Percentiles rank a stretch among this genome's conserved stretches.
Evolutionary conservation across 2,113 vertebrate genomes (phyloP).

Genomic region (Plectropomus leopardus): DNA sequence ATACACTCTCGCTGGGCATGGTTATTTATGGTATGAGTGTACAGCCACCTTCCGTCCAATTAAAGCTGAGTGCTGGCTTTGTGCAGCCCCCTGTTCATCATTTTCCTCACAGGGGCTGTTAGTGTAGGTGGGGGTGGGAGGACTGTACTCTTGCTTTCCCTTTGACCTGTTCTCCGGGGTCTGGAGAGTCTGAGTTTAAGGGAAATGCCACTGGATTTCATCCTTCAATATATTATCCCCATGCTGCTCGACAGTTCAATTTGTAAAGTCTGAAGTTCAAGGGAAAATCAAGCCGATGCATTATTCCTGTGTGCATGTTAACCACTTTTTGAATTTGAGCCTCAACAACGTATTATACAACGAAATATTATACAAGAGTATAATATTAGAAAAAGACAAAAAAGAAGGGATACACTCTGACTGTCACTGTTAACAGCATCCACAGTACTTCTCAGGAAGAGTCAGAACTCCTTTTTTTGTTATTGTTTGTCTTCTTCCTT

Average conservation of each 20-base stretch:
- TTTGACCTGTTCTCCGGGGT: conserved; percentile 46
- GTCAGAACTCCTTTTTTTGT: too few relatives aligned
- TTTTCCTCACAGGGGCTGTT: conserved; percentile 38
- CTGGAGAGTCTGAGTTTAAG: conserved; percentile 33
- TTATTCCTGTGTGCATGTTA: background rate
- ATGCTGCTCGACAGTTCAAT: conserved; percentile 36
- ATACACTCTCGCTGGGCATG: conserved; percentile 21
- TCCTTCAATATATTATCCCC: conserved; percentile 32
- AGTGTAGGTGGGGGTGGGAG: background rate
- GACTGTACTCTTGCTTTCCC: conserved; percentile 22
- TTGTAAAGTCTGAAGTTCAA: conserved; percentile 33
- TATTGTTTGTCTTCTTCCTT: too few relatives aligned
- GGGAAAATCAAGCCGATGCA: background rate
- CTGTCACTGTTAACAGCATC: too few relatives aligned
- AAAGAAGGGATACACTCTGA: too few relatives aligned
- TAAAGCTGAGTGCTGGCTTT: conserved; percentile 78
- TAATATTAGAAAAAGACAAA: too few relatives aligned
- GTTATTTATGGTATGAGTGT: conserved; percentile 76
- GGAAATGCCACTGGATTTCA: conserved; percentile 45
- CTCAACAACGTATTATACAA: too few relatives aligned
- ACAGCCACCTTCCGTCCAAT: conserved; percentile 78
- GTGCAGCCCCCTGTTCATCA: conserved; percentile 71
- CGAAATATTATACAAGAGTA: too few relatives aligned
- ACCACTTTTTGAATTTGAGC: conserved; percentile 5
- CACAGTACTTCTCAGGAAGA: too few relatives aligned